A percentile compares a stretch with the other conserved stretches of the same genome.
Evolutionary conservation across 2,113 vertebrate species (phyloP).

Genomic region (Nerophis lumbriciformis): DNA sequence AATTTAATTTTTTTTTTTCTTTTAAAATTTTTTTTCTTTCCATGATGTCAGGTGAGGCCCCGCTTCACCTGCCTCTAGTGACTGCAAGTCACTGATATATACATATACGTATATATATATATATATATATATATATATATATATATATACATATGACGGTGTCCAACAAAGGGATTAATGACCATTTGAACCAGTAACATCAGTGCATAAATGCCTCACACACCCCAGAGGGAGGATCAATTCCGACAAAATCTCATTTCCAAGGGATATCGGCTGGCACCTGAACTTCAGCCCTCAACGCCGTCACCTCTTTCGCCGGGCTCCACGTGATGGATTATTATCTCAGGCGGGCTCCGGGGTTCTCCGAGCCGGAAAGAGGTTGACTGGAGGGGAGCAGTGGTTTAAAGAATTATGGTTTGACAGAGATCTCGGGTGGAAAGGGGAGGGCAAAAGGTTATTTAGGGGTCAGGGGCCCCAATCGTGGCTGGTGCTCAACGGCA

Average conservation of each 20-base stretch:
- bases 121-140: too few relatives aligned
- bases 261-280: slow-evolving; percentile 47
- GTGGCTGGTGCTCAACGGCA: slow-evolving; percentile 42
- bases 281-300: slow-evolving; percentile 57
- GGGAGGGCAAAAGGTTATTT: slow-evolving; percentile 53
- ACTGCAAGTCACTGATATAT: too few relatives aligned
- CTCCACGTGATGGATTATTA: slow-evolving; percentile 69
- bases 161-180: slow-evolving; percentile 21
- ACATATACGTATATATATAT: too few relatives aligned
- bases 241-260: slow-evolving; percentile 54
- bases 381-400: slow-evolving; percentile 35
- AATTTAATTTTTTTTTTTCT: too few relatives aligned
- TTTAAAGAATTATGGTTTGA: slow-evolving; percentile 65
- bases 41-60: too few relatives aligned
- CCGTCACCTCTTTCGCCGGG: slow-evolving; percentile 45
- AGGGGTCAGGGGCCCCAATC: slow-evolving; percentile 72
- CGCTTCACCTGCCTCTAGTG: too few relatives aligned
- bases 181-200: slow-evolving; percentile 38
- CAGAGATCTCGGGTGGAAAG: slow-evolving; percentile 53
- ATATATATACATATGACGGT: too few relatives aligned
- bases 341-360: slow-evolving; percentile 50
- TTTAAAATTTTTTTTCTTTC: too few relatives aligned
- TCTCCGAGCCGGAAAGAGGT: slow-evolving; percentile 8
- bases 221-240: slow-evolving; percentile 57
- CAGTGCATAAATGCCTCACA: slow-evolving; percentile 41